Percentiles rank a stretch among this genome's conserved stretches.
phyloP scores from a whole-genome alignment of 23 tunicate genomes.

The Trididemnum nubilum region DNA sequence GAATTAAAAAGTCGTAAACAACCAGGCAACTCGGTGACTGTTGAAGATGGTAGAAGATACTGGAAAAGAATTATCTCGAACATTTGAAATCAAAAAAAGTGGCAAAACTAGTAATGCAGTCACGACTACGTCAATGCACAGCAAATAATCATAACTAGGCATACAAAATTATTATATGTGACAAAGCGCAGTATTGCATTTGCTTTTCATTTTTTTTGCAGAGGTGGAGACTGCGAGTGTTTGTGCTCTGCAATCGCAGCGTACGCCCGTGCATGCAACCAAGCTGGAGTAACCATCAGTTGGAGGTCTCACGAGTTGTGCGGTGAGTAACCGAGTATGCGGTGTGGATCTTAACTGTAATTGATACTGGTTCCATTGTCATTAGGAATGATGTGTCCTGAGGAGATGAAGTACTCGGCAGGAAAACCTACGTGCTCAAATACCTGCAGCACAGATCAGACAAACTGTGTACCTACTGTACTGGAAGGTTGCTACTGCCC shows the following conservation, averaged over 20 bases:
- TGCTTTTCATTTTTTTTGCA: background rate
- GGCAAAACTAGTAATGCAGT: too few species aligned
- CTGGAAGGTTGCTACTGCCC: slow-evolving; percentile 79
- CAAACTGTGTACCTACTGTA: slow-evolving; percentile 17
- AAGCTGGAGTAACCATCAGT: slow-evolving; percentile 30
- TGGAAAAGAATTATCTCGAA: too few species aligned
- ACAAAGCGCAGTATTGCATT: too few species aligned
- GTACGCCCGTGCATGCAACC: slow-evolving; percentile 64
- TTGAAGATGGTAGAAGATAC: too few species aligned
- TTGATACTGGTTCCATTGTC: slow-evolving; percentile 14
- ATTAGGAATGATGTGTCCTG: slow-evolving; percentile 4
- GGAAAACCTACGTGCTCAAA: background rate
- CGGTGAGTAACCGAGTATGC: slow-evolving; percentile 37
- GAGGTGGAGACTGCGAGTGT: slow-evolving; percentile 96
- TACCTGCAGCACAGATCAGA: background rate
- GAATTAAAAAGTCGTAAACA: too few species aligned
- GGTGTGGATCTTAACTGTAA: background rate
- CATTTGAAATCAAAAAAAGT: too few species aligned
- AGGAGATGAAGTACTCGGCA: background rate
- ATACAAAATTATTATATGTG: too few species aligned
- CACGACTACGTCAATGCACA: too few species aligned
- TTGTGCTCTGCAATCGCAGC: slow-evolving; percentile 80
- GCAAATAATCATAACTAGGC: too few species aligned
- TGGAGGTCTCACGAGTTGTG: slow-evolving; percentile 70
- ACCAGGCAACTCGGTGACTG: too few species aligned